Evolutionary conservation across 1,140 invertebrate species (phyloP), one percentile per base, ranked within the genome.

Genomic region (Drosophila kikkawai): DNA sequence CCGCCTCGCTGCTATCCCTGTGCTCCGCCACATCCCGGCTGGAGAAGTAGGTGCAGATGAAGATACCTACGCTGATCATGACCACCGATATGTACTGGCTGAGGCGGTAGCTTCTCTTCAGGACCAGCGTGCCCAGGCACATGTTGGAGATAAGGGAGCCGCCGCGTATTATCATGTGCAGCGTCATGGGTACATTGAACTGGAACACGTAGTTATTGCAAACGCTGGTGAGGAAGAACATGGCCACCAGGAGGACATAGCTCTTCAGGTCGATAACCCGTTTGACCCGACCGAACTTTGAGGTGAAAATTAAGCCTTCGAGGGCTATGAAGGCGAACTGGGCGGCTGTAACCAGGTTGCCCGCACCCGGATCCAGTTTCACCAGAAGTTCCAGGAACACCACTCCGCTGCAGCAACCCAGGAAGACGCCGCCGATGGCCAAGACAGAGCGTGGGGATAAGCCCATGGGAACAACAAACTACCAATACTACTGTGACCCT

Each of bases 161-260:
- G 36, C 99, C 96, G 94, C 98, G 95, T 92, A 99, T 99, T 90
- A 99, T 99, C 96, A 99, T 99, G 92, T 99, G 99, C 1, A 99
- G 93, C 12, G 99, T 98, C 96, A 99, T 98, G 0, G 99, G 97
- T 84, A 99, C 98, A 91, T 99, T 99, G 84, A 98, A 99, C 91
- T 97, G 96, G 82, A 99, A 97, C 0, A 98, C 98, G 94, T 98
- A 98, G 94, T 99, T 99, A 93, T 99, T 99, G 17, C 96, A 96
- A 7, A 99, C 96, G 93, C 97, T 99, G 5, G 96, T 95, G 13
- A 98, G 84, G 93, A 99, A 99, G 93, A 99, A 99, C 93, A 99
- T 96, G 3, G 95, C 91, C 1, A 99, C 98, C 61, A 99, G 94
- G 15, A 96, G 93, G 1, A 97, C 80, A 93, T 99, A 99, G 79